A percentile compares a stretch with the other conserved stretches of the same genome.
Evolutionary conservation across 2,888 invertebrate genomes (phyloP).

Genomic region (Iphiclides podalirius): DNA sequence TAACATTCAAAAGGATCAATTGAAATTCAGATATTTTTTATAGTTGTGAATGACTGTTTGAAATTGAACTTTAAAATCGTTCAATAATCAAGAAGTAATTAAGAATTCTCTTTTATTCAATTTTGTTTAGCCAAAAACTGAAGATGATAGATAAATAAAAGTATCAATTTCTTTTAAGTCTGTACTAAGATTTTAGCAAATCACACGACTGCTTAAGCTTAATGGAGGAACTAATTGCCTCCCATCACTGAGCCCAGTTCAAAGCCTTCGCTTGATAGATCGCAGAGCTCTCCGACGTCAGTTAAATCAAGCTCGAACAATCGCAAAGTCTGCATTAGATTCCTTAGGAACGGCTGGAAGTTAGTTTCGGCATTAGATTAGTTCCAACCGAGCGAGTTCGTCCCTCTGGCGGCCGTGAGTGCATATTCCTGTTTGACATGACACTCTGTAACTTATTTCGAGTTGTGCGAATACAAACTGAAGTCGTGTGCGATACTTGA

Average conservation of each 20-base stretch:
- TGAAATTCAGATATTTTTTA: no score
- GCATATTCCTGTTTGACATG: slow-evolving; percentile 75
- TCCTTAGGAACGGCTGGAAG: slow-evolving; percentile 34
- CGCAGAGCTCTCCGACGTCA: slow-evolving; percentile 10
- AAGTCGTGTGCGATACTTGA: slow-evolving; percentile 27
- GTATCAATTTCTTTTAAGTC: no score
- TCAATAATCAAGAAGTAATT: no score
- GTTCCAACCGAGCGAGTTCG: slow-evolving; percentile 45
- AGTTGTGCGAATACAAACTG: slow-evolving; percentile 48
- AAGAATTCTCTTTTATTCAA: no score
- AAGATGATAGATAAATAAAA: no score
- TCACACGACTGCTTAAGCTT: no score
- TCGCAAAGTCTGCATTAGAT: slow-evolving; percentile 25
- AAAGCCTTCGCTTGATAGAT: slow-evolving; percentile 11
- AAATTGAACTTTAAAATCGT: no score
- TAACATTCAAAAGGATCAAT: no score
- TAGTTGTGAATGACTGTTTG: no score
- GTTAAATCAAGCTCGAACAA: slow-evolving; percentile 25
- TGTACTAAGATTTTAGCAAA: no score
- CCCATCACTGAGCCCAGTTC: slow-evolving; percentile 16
- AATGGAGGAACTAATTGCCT: no score
- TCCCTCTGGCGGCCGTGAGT: slow-evolving; percentile 53
- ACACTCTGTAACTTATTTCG: slow-evolving; percentile 64
- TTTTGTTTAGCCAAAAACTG: no score
- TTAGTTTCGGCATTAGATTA: slow-evolving; percentile 65